phyloP scores from a whole-genome alignment of 1,140 invertebrate genomes.

The Bombus sylvicola region DNA sequence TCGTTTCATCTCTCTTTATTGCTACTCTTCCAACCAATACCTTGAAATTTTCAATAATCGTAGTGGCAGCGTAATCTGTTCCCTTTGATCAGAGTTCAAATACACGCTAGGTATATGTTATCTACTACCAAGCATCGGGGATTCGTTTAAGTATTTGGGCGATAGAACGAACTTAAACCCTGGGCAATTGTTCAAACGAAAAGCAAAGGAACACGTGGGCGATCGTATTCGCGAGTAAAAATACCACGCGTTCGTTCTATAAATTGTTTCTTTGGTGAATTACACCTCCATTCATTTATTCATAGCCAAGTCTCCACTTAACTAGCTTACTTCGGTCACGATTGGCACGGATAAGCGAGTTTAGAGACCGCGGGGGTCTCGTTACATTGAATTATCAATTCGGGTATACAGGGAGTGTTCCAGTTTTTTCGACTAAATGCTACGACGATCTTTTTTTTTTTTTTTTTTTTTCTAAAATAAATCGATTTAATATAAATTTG shows the following conservation, averaged over 20 bases:
- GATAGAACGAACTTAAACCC: not conserved
- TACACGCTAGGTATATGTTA: too few species aligned
- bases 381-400: not conserved
- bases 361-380: not conserved
- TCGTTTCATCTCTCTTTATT: not conserved
- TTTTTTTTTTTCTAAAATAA: too few species aligned
- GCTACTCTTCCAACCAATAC: not conserved
- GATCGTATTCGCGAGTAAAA: slow-evolving; percentile 18
- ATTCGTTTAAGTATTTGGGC: not conserved
- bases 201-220: slow-evolving; percentile 26
- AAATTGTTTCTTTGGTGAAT: slow-evolving; percentile 42
- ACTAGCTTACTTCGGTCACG: not conserved
- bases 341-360: not conserved
- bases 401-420: not conserved
- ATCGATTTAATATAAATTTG: not conserved
- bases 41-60: not conserved
- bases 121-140: not conserved
- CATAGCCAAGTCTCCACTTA: slow-evolving; percentile 22
- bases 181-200: slow-evolving; percentile 2
- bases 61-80: not conserved
- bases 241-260: slow-evolving; percentile 43
- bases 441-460: not conserved
- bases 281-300: slow-evolving; percentile 36
- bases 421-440: not conserved
- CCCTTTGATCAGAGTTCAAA: not conserved